A percentile compares a stretch with the other conserved stretches of the same genome.
Conservation (phyloP, 1,140 invertebrate species). For the Battus philenor region DNA sequence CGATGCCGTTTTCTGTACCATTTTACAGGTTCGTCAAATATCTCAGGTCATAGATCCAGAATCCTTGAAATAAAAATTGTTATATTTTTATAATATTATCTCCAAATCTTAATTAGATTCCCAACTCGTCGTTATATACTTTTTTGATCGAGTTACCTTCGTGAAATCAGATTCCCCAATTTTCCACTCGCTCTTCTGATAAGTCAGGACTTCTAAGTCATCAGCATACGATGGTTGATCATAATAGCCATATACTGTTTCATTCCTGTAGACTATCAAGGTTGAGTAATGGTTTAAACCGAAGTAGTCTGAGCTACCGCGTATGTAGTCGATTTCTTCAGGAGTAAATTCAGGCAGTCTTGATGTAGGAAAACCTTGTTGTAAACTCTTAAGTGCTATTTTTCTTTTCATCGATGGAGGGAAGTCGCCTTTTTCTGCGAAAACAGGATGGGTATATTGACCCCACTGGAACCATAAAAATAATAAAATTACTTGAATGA, state of each 20-base stretch:
- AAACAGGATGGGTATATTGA: constrained; percentile 24
- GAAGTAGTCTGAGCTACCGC: constrained; percentile 74
- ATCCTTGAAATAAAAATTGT: too few species aligned
- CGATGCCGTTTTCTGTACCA: too few species aligned
- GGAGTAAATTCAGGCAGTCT: constrained; percentile 51
- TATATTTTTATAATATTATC: too few species aligned
- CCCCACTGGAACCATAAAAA: constrained; percentile 30
- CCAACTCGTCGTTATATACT: too few species aligned
- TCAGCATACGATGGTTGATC: constrained; percentile 34
- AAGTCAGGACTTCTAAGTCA: constrained; percentile 26
- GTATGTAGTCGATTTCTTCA: constrained; percentile 30
- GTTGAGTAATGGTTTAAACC: constrained; percentile 77
- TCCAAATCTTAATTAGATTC: too few species aligned
- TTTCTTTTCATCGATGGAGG: constrained; percentile 71
- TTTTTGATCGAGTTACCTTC: too few species aligned
- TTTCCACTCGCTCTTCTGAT: constrained; percentile 30
- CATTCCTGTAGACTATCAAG: constrained; percentile 26
- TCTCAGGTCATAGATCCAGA: too few species aligned
- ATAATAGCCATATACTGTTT: constrained; percentile 23
- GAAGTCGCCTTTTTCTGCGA: constrained; percentile 79
- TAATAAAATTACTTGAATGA: background rate
- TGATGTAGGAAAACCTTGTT: constrained; percentile 51
- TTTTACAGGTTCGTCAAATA: too few species aligned
- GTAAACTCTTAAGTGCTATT: constrained; percentile 64
- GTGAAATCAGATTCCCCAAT: constrained; percentile 21